These are phyloP conservation scores for Alca torda DNA, from an alignment of 2,797 vertebrate species.

Conservation along the genomic window DNA sequence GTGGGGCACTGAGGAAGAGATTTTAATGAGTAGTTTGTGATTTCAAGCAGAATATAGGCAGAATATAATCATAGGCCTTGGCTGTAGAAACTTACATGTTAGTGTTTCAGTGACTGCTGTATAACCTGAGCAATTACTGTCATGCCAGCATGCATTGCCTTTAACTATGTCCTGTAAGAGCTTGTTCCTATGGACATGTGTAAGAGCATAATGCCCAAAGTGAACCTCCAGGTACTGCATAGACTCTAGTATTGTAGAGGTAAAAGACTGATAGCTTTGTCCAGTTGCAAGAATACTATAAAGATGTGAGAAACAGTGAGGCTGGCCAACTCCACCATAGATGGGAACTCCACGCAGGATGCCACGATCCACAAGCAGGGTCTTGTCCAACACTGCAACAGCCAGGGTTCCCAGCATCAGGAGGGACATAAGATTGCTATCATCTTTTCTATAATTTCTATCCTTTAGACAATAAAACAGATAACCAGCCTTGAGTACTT, in stretches of 20 bases:
- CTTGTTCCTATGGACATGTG: not conserved
- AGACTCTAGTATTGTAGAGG: not conserved
- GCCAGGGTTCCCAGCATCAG: not conserved
- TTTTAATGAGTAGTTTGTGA: not conserved
- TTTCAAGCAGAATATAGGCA: not conserved
- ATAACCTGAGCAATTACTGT: not conserved
- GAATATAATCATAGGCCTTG: not conserved
- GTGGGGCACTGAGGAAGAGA: not conserved
- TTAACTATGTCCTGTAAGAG: not conserved
- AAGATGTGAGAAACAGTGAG: not conserved
- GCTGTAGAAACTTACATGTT: not conserved
- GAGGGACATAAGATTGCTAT: not conserved
- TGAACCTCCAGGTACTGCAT: rapidly evolving
- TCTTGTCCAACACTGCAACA: not conserved
- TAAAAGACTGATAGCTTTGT: not conserved
- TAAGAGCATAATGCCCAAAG: not conserved
- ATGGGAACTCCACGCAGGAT: not conserved
- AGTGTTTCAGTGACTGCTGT: not conserved
- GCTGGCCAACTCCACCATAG: not conserved
- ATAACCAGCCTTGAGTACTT: not conserved
- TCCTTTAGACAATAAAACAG: not conserved
- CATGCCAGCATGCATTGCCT: not conserved
- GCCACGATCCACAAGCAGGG: not conserved
- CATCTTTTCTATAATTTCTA: not conserved
- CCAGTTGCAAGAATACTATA: not conserved